phyloP scores from a whole-genome alignment of 2,797 vertebrate genomes.

The Enteromius argenteus region DNA sequence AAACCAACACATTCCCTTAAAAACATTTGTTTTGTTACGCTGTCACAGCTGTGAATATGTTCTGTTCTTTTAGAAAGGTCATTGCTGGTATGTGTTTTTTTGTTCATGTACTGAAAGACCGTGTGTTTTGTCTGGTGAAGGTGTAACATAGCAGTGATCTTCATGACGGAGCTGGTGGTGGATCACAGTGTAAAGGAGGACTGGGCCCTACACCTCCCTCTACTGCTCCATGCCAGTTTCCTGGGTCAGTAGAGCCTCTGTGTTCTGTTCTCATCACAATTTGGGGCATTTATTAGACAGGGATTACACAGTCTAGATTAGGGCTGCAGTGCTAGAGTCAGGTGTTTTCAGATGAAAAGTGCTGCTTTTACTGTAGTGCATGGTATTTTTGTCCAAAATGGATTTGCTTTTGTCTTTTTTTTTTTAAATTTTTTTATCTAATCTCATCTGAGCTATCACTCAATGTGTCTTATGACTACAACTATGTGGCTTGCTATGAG shows the following conservation, averaged over 20 bases:
- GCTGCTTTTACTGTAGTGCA: neutral
- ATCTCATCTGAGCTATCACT: constrained; percentile 1
- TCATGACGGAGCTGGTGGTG: constrained; percentile 99
- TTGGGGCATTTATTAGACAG: neutral
- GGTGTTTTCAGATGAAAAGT: neutral
- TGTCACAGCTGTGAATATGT: neutral
- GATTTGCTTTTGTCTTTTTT: neutral
- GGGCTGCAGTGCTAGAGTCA: neutral
- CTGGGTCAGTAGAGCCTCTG: constrained; percentile 78
- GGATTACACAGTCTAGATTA: constrained; percentile 18
- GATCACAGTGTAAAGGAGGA: constrained; percentile 98
- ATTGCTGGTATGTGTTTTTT: constrained; percentile 9
- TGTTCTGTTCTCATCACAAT: constrained; percentile 1
- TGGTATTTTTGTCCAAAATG: neutral
- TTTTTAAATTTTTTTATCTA: neutral
- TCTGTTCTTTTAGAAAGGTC: neutral
- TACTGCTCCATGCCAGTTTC: constrained; percentile 94
- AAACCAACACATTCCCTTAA: neutral
- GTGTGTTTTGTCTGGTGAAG: constrained; percentile 69
- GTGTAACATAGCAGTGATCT: constrained; percentile 98
- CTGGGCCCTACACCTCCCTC: constrained; percentile 93
- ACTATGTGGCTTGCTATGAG: constrained; percentile 36
- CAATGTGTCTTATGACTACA: constrained; percentile 15
- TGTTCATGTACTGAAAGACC: neutral
- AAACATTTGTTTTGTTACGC: neutral